phyloP scores from a whole-genome alignment of 2,113 vertebrate genomes.

The Mustela lutreola region DNA sequence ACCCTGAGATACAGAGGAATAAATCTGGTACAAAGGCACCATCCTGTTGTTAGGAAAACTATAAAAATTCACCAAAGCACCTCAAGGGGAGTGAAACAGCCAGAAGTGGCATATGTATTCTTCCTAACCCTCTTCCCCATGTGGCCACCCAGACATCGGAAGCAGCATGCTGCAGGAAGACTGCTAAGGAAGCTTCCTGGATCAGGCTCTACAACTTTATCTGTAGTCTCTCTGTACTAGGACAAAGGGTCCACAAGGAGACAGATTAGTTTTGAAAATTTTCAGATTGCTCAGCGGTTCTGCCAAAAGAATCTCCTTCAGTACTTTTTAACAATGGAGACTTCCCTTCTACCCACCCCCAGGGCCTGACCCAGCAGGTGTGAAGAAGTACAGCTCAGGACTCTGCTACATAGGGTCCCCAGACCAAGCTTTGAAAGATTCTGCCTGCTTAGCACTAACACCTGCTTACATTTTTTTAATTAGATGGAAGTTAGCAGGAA shows the following conservation, averaged over 20 bases:
- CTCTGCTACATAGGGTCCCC: background rate
- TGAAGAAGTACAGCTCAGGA: background rate
- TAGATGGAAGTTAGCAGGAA: background rate
- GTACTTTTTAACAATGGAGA: background rate
- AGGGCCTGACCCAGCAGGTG: background rate
- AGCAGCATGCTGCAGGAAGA: background rate
- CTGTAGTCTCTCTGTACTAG: background rate
- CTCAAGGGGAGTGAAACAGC: background rate
- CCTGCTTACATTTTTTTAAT: background rate
- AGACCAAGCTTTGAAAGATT: background rate
- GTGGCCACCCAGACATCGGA: background rate
- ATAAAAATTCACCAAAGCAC: background rate
- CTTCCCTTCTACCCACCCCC: background rate
- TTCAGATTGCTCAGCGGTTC: background rate
- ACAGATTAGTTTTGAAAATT: background rate
- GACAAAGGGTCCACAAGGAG: background rate
- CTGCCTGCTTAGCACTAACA: background rate
- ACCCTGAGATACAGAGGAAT: background rate
- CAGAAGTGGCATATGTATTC: background rate
- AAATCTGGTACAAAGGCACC: background rate
- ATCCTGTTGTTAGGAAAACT: background rate
- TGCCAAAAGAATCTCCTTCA: background rate
- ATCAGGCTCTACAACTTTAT: background rate
- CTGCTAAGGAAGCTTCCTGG: background rate
- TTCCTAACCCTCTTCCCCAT: background rate